phyloP scores from a whole-genome alignment of 2,888 invertebrate genomes.

The Apodemia mormo region DNA sequence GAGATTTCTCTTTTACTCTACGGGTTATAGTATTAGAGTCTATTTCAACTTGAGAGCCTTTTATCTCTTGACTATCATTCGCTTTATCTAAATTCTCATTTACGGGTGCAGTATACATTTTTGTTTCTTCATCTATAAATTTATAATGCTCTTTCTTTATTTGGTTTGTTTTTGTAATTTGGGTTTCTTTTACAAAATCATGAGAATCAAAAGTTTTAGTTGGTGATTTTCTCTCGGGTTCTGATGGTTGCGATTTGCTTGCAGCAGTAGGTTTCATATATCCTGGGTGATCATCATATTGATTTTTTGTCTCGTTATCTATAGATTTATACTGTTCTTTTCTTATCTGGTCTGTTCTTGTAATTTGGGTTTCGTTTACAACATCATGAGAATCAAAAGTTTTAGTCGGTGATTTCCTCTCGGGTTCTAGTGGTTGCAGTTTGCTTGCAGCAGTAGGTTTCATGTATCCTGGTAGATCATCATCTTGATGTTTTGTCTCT shows the following conservation, averaged over 20 bases:
- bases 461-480: conserved; percentile 57
- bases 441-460: conserved; percentile 51
- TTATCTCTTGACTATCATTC: neutral
- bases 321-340: conserved; percentile 66
- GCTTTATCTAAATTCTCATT: conserved; percentile 30
- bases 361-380: conserved; percentile 27
- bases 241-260: conserved; percentile 39
- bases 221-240: conserved; percentile 41
- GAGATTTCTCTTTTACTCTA: conserved; percentile 19
- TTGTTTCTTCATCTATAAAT: conserved; percentile 70
- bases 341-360: conserved; percentile 42
- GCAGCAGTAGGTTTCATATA: conserved; percentile 58
- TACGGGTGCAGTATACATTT: conserved; percentile 54
- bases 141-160: conserved; percentile 60
- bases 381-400: neutral
- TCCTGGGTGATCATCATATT: conserved; percentile 48
- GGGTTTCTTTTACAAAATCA: conserved; percentile 20
- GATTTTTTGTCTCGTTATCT: conserved; percentile 66
- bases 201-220: conserved; percentile 4
- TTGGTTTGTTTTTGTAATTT: conserved; percentile 37
- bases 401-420: conserved; percentile 41
- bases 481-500: conserved; percentile 57
- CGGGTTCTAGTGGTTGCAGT: conserved; percentile 31
- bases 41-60: neutral
- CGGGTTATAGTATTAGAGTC: neutral